Conservation (phyloP, 2,797 vertebrate species). For the Dryobates pubescens region DNA sequence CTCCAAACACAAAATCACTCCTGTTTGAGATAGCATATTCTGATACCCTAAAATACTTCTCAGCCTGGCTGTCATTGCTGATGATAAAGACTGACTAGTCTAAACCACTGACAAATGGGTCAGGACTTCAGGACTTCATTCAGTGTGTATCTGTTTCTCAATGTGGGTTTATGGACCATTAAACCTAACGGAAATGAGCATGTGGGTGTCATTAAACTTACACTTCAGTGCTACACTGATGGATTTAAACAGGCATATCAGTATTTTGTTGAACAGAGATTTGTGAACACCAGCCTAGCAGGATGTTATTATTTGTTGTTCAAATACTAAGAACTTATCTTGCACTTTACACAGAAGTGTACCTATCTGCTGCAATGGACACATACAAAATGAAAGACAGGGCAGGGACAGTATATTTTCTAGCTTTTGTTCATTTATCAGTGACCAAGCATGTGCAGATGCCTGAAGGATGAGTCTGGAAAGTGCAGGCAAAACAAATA, state of each 20-base stretch:
- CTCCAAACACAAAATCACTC: background rate
- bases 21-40: background rate
- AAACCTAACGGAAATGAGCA: background rate
- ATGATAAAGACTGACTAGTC: background rate
- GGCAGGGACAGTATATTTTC: background rate
- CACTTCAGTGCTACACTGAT: background rate
- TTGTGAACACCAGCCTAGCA: background rate
- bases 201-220: background rate
- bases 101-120: background rate
- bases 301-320: background rate
- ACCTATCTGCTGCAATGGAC: background rate
- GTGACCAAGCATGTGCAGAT: background rate
- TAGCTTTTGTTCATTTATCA: background rate
- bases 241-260: background rate
- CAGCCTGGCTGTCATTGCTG: background rate
- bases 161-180: background rate
- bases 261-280: background rate
- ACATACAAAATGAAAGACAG: background rate
- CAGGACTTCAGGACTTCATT: background rate
- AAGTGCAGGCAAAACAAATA: constrained; percentile 4
- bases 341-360: background rate
- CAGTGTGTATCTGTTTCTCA: background rate
- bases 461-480: background rate
- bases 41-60: background rate
- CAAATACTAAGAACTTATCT: background rate